These are phyloP conservation scores for Ramphastos sulfuratus DNA, from an alignment of 2,113 vertebrate species.

Conservation along the genomic window DNA sequence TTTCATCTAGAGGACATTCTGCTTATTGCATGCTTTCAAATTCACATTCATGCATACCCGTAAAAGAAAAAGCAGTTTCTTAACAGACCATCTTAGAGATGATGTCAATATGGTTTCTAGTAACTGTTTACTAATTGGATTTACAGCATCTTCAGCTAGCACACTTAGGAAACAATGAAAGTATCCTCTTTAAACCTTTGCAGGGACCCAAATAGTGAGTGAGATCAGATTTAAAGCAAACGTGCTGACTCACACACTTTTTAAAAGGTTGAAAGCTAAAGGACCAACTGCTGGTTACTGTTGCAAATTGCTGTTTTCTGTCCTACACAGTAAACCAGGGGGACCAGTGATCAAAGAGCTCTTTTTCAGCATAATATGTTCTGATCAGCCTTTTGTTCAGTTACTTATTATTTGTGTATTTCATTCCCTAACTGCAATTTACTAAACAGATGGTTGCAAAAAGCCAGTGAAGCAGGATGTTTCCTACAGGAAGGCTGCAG, in stretches of 20 bases:
- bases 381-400: not conserved
- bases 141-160: not conserved
- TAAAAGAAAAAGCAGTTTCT: not conserved
- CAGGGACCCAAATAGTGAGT: not conserved
- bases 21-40: not conserved
- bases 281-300: not conserved
- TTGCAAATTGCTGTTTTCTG: not conserved
- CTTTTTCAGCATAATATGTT: not conserved
- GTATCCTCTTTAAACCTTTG: not conserved
- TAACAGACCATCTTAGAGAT: not conserved
- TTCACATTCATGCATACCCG: not conserved
- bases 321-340: not conserved
- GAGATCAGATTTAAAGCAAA: not conserved
- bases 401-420: not conserved
- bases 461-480: not conserved
- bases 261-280: not conserved
- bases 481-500: not conserved
- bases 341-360: not conserved
- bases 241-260: not conserved
- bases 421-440: not conserved
- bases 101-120: not conserved
- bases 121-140: not conserved
- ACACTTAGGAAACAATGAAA: not conserved
- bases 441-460: not conserved
- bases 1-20: not conserved